Evolutionary conservation across 2,888 invertebrate species (phyloP).

Genomic region (Portevinia maculata): DNA sequence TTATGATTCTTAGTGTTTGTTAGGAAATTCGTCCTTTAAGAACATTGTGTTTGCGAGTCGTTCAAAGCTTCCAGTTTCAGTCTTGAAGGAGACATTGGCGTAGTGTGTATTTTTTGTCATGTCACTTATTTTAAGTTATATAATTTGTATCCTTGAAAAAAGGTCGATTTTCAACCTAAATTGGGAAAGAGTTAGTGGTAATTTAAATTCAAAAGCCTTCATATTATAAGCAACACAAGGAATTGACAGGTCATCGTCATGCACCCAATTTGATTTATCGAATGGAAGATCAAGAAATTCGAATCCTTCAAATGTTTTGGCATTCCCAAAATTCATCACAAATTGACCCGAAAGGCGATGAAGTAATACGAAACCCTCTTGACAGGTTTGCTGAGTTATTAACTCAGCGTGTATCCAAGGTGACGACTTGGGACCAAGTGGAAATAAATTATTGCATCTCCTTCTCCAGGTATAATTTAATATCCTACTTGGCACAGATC

Average conservation of each 20-base stretch:
- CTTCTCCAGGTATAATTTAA: conserved; percentile 40
- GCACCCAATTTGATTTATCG: conserved; percentile 32
- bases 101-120: background rate
- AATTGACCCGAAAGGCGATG: conserved; percentile 9
- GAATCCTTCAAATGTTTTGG: conserved; percentile 15
- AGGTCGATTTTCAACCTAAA: background rate
- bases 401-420: conserved; percentile 31
- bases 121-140: background rate
- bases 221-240: conserved; percentile 18
- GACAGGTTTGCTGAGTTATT: conserved; percentile 4
- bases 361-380: conserved; percentile 3
- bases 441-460: conserved; percentile 46
- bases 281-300: conserved; percentile 31
- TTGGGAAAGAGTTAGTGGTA: background rate
- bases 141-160: background rate
- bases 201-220: background rate
- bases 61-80: background rate
- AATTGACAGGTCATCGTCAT: conserved; percentile 22
- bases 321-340: background rate
- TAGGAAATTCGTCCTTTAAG: background rate
- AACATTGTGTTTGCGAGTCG: background rate
- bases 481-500: conserved; percentile 45
- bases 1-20: conserved; percentile 18
- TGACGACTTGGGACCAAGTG: conserved; percentile 12
- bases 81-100: conserved; percentile 17